These are phyloP conservation scores for Ectemnius continuus DNA, from an alignment of 2,888 invertebrate genomes.

Conservation along the genomic window DNA sequence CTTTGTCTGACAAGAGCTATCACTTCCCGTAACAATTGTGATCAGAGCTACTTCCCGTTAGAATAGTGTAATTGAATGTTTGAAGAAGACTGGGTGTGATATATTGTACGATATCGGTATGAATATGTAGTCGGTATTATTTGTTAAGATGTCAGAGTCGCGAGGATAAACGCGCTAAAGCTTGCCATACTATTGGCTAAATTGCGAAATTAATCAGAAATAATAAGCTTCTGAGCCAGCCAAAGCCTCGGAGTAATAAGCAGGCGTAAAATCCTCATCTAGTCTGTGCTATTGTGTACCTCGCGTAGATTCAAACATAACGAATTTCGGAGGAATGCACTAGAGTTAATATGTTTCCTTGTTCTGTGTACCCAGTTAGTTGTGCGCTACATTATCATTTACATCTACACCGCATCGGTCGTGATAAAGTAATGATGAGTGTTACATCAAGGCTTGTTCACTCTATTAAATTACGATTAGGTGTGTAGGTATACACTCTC, in stretches of 20 bases:
- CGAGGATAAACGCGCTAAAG: slow-evolving; percentile 61
- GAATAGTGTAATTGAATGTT: slow-evolving; percentile 32
- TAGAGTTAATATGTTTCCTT: slow-evolving; percentile 8
- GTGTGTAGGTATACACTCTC: slow-evolving; percentile 3
- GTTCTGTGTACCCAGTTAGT: slow-evolving; percentile 11
- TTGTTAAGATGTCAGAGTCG: slow-evolving; percentile 45
- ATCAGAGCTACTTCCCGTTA: background rate
- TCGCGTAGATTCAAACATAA: slow-evolving; percentile 6
- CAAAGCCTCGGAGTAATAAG: slow-evolving; percentile 62
- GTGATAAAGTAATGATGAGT: slow-evolving; percentile 13
- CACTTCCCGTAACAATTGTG: slow-evolving; percentile 4
- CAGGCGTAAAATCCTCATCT: slow-evolving; percentile 36
- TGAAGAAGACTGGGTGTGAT: slow-evolving; percentile 46
- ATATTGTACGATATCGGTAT: slow-evolving; percentile 44
- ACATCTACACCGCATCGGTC: slow-evolving; percentile 1
- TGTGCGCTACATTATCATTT: background rate
- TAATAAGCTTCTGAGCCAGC: slow-evolving; percentile 68
- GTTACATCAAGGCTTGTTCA: slow-evolving; percentile 2
- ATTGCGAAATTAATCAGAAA: slow-evolving; percentile 66
- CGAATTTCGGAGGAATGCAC: slow-evolving; percentile 7
- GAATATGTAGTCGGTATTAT: slow-evolving; percentile 47
- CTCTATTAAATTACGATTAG: slow-evolving; percentile 11
- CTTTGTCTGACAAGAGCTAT: background rate
- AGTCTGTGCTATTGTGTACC: slow-evolving; percentile 18
- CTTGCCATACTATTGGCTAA: slow-evolving; percentile 65